These are phyloP conservation scores for Indri indri DNA, from an alignment of 2,113 vertebrate genomes.

Conservation along the genomic window DNA sequence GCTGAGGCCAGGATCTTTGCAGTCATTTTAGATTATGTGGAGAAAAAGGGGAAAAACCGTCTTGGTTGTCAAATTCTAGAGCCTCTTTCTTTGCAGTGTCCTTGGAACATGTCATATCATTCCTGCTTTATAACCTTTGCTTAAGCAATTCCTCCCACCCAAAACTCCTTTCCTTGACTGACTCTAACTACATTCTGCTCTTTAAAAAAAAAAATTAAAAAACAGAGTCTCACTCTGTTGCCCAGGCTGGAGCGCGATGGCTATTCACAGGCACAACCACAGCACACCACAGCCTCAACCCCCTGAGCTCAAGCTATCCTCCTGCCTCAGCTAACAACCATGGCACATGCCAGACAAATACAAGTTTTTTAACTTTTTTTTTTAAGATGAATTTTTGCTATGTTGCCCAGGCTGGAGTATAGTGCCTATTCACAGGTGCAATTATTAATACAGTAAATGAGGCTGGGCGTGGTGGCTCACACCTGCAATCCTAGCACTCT, in stretches of 20 bases:
- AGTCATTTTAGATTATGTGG: background rate
- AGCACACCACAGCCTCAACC: background rate
- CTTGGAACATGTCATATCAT: background rate
- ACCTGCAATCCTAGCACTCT: no score
- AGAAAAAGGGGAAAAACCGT: background rate
- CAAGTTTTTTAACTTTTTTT: background rate
- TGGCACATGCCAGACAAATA: background rate
- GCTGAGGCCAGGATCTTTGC: background rate
- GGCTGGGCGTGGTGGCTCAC: no score
- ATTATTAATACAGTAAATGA: background rate
- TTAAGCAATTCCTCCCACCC: slow-evolving; percentile 18
- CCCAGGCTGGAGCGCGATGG: background rate
- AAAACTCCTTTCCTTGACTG: slow-evolving; percentile 26
- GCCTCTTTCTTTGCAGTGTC: background rate
- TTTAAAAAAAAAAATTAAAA: background rate
- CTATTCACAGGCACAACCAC: background rate
- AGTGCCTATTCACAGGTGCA: background rate
- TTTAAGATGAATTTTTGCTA: background rate
- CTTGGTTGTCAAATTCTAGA: background rate
- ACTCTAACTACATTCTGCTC: background rate
- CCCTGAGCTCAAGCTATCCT: background rate
- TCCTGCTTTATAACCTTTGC: background rate
- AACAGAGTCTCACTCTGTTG: background rate
- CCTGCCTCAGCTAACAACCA: background rate
- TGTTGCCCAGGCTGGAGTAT: background rate